Conservation (phyloP, 2,888 invertebrate species). For the Prosapia bicincta region DNA sequence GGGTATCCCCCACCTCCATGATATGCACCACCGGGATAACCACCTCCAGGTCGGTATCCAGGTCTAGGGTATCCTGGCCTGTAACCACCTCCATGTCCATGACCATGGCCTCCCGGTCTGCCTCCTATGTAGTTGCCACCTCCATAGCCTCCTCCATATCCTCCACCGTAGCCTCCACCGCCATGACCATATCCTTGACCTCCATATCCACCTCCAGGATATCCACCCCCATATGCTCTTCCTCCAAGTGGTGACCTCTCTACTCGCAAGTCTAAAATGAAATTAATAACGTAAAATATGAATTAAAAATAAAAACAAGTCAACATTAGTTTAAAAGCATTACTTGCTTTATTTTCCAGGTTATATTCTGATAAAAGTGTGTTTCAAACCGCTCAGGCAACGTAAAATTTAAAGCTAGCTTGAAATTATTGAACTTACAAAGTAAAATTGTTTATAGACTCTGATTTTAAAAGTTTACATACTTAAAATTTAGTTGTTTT, state of each 20-base stretch:
- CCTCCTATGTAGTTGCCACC: slow-evolving; percentile 39
- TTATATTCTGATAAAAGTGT: no score
- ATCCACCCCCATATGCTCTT: slow-evolving; percentile 40
- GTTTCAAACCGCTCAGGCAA: no score
- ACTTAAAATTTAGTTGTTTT: no score
- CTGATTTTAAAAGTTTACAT: no score
- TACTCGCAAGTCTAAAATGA: neutral
- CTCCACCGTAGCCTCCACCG: slow-evolving; percentile 39
- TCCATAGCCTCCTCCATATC: slow-evolving; percentile 38
- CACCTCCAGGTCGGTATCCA: neutral
- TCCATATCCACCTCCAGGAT: slow-evolving; percentile 38
- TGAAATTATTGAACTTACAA: no score
- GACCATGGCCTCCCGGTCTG: slow-evolving; percentile 39
- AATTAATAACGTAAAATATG: neutral
- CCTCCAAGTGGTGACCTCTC: slow-evolving; percentile 23
- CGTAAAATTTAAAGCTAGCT: no score
- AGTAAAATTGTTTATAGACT: no score
- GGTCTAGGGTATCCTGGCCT: slow-evolving; percentile 26
- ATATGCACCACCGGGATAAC: neutral
- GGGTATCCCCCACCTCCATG: slow-evolving; percentile 26
- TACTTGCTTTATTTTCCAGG: no score
- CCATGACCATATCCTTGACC: slow-evolving; percentile 39
- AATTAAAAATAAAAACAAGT: no score
- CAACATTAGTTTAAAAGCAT: no score
- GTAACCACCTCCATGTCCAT: slow-evolving; percentile 34